Evolutionary conservation across 2,113 vertebrate species (phyloP), one percentile per base, ranked within the genome.

Genomic region (Poicephalus gulielmi): DNA sequence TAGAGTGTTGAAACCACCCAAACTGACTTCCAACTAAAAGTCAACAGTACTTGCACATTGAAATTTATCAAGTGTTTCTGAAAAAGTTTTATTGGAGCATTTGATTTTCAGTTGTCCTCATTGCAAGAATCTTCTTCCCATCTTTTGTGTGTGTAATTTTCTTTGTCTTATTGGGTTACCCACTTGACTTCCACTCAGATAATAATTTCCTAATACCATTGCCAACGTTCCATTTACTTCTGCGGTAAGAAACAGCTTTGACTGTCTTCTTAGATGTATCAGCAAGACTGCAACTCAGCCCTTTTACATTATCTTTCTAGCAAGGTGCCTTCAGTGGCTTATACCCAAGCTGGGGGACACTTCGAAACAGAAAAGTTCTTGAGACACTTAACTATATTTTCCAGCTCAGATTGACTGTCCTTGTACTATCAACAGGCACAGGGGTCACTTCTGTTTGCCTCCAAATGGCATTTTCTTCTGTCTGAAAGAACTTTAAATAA

Each of bases 51-150:
- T 85, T 89, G 9, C 76, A 76, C 4, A 7, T 9, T 71, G 76
- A 83, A 63, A 90, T 94, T 81, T 94, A 80, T 80, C 39, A 93
- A 77, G 11, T 41, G 25, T 81, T 88, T 96, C 68, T 91, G 7
- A 57, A 92, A 67, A 82, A 27, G 28, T 50, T 28, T 73, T 68
- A 52, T 13, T 83, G 64, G 12, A 88, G 6, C 22, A 44, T 74
- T 86, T 93, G 75, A 35, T 39, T 95, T 87, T 94, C 35, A 35
- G 39, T 70, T 80, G 16, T 46, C 75, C 31, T 53, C 11, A 0
- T 31, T 77, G 33, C 60, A 86, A 88, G 60, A 74, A 71, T 44
- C 76, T 83, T 73, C 33, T 83, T 71, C 80, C 79, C 35, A 64
- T 64, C 68, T 83, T 91, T 79, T 67, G 47, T 14, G 1, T 55